phyloP scores from a whole-genome alignment of 2,888 invertebrate species.

The Scelioninae gen. 2 region DNA sequence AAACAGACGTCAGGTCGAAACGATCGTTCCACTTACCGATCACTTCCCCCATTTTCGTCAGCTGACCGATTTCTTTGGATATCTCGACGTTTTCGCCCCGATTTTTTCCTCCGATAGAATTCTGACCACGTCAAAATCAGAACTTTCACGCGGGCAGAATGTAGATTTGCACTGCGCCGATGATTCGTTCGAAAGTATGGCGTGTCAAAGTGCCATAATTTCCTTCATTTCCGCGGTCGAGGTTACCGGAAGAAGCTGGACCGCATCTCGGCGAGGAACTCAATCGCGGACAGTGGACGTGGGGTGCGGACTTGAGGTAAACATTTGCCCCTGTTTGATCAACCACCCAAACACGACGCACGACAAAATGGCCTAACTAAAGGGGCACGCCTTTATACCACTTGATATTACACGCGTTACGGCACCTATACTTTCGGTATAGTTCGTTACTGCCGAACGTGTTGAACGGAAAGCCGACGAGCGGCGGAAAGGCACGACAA shows the following conservation, averaged over 20 bases:
- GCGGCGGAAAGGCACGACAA: no score
- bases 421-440: conserved; percentile 4
- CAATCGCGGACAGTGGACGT: not conserved
- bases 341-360: conserved; percentile 66
- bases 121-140: conserved; percentile 15
- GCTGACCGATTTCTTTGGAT: not conserved
- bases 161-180: conserved; percentile 13
- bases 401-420: conserved; percentile 4
- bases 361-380: conserved; percentile 71
- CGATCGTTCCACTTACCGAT: conserved; percentile 17
- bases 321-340: conserved; percentile 67
- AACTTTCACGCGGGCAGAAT: conserved; percentile 33
- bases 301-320: conserved; percentile 30
- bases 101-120: not conserved
- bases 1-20: not conserved
- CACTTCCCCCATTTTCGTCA: conserved; percentile 42
- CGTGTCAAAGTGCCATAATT: conserved; percentile 19
- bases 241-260: not conserved
- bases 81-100: not conserved
- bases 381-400: conserved; percentile 68
- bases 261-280: not conserved
- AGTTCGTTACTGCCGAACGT: no score
- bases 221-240: not conserved
- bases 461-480: no score
- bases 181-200: conserved; percentile 16